Evolutionary conservation across 2,888 invertebrate species (phyloP).

Genomic region (Lordiphosa fenestrarum): DNA sequence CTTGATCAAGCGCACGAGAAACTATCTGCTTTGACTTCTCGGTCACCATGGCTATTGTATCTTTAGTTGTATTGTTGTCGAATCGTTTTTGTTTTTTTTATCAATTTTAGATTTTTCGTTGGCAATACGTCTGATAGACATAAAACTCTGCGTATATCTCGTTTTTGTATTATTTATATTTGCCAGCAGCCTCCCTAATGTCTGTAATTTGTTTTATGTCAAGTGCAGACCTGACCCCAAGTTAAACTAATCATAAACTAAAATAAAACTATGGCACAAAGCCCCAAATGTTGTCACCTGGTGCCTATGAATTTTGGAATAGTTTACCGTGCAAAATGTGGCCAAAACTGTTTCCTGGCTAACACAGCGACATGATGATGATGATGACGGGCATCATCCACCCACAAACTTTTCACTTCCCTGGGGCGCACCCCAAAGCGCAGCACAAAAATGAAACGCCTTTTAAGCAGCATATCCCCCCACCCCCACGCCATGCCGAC

Average conservation of each 20-base stretch:
- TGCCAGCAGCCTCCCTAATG: no score
- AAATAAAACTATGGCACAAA: conserved; percentile 51
- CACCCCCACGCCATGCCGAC: no score
- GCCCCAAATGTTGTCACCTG: conserved; percentile 37
- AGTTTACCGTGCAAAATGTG: conserved; percentile 59
- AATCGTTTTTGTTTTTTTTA: no score
- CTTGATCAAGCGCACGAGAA: no score
- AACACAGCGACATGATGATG: conserved; percentile 5
- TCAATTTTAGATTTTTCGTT: no score
- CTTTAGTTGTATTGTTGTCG: no score
- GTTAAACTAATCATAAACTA: conserved; percentile 42
- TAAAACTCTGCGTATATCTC: no score
- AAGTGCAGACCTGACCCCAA: conserved; percentile 24
- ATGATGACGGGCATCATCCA: conserved; percentile 15
- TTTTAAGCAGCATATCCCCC: conserved; percentile 35
- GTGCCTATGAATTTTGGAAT: conserved; percentile 55
- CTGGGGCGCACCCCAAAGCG: conserved; percentile 33
- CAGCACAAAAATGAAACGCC: conserved; percentile 48
- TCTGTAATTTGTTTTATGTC: background rate
- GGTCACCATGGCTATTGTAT: no score
- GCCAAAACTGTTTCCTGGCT: conserved; percentile 66
- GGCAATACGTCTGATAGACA: no score
- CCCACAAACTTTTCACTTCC: conserved; percentile 38
- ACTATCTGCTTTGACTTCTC: no score
- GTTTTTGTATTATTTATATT: no score